Base-by-base conservation (phyloP, 2,888 invertebrate species). In the Amitus sp. region DNA sequence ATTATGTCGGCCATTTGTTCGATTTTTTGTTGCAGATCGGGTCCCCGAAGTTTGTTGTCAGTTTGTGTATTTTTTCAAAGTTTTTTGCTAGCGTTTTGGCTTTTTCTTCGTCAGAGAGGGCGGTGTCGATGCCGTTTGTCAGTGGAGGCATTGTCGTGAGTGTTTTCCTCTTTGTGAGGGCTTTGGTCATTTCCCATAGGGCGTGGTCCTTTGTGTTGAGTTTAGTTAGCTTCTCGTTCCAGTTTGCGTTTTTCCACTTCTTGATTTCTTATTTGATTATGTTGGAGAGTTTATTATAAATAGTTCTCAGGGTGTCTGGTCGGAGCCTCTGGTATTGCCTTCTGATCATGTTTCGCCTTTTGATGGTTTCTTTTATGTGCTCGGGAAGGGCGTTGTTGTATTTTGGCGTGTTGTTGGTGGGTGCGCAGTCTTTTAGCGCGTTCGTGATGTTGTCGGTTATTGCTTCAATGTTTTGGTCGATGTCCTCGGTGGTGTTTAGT, bases 21-120 rank as follows among this genome's bases (percentile, higher is more conserved):
- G 10, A 19, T 17, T 17, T 12, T 2, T 15, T 42, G 2, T 18
- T 12, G 33, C 10, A 3, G 5, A n/a, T 17, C 27, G 30, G 30
- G 10, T 59, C 42, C 4, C 65, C 52, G n/a, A 54, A 18, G 15
- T 61, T 40, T 19, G 53, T 47, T 1, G 67, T 67, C 4, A 63
- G 52, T 28, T 47, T 52, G 17, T 65, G 63, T 0, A 63, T 59
- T 7, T 17, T 51, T 40, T 65, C 59, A 13, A 65, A 62, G 2
- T 51, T 54, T 12, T 55, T 52, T 0, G 64, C 58, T n/a, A 67
- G 47, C 0, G 34, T 49, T 1, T 67, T 37, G 1, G 63, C 63
- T 46, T 62, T 67, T 13, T 56, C 18, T 34, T 56, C 30, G 12
- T 64, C 52, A 1, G 12, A 52, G 6, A 55, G 19, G 0, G 27